phyloP scores from a whole-genome alignment of 2,113 vertebrate genomes.

The Indri indri region DNA sequence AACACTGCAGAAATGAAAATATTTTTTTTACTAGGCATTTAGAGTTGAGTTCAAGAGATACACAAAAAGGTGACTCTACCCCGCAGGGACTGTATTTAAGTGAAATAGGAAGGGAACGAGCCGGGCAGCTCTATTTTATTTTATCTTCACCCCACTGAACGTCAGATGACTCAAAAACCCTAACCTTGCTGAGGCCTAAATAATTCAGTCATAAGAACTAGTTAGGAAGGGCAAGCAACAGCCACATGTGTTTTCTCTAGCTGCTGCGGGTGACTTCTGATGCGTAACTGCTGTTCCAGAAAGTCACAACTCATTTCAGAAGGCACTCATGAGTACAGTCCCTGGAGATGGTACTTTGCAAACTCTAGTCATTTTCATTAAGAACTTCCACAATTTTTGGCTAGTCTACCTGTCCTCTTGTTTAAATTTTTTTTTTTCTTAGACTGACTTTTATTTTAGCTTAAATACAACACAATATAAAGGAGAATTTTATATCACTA shows the following conservation, averaged over 20 bases:
- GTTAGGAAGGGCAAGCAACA: background rate
- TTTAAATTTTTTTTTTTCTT: background rate
- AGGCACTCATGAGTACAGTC: background rate
- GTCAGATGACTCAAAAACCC: background rate
- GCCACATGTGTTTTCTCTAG: background rate
- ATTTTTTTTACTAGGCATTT: background rate
- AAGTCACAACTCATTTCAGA: slow-evolving; percentile 16
- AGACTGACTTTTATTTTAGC: background rate
- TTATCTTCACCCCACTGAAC: background rate
- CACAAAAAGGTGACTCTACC: background rate
- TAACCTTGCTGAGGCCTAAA: background rate
- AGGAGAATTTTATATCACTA: background rate
- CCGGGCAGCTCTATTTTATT: background rate
- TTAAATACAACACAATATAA: background rate
- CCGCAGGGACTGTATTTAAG: background rate
- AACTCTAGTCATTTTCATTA: background rate
- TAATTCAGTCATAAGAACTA: background rate
- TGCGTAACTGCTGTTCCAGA: slow-evolving; percentile 15
- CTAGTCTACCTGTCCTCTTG: background rate
- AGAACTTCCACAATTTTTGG: background rate
- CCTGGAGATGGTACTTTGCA: background rate
- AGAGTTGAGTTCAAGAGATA: background rate
- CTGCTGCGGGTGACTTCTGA: background rate
- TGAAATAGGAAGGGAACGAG: background rate
- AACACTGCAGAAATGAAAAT: background rate